These are phyloP conservation scores for Caloenas nicobarica DNA, from an alignment of 2,113 vertebrate genomes.

Conservation along the genomic window DNA sequence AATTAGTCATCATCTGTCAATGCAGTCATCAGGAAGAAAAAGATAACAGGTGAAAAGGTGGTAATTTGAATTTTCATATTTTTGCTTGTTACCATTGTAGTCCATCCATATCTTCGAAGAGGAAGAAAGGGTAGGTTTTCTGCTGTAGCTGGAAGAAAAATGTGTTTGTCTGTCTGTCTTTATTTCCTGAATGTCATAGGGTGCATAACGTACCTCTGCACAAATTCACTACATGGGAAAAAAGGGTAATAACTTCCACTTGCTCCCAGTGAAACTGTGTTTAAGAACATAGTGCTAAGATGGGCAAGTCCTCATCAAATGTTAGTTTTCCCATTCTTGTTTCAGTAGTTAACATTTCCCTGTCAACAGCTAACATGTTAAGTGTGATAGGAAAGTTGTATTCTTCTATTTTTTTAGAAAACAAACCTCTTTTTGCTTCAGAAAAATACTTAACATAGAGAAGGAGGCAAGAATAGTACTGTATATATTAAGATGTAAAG, in stretches of 20 bases:
- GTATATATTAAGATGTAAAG: background rate
- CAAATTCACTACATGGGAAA: background rate
- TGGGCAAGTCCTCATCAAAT: background rate
- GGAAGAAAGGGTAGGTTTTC: background rate
- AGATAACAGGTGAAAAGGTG: background rate
- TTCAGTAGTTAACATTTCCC: background rate
- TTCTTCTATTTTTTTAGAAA: background rate
- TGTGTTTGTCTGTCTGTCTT: background rate
- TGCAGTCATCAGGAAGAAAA: background rate
- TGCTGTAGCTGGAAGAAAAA: background rate
- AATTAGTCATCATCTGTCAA: background rate
- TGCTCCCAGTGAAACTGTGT: background rate
- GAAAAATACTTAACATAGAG: background rate
- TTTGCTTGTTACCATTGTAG: background rate
- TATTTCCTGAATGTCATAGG: background rate
- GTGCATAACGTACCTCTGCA: background rate
- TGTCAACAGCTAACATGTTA: background rate
- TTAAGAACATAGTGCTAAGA: background rate
- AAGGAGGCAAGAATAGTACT: background rate
- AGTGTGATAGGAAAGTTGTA: background rate
- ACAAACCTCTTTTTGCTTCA: background rate
- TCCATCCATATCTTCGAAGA: background rate
- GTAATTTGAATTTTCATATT: background rate
- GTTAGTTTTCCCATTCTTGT: background rate
- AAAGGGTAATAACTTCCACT: background rate